Evolutionary conservation across 2,797 vertebrate species (phyloP).

Genomic region (Adelosebastes latens): DNA sequence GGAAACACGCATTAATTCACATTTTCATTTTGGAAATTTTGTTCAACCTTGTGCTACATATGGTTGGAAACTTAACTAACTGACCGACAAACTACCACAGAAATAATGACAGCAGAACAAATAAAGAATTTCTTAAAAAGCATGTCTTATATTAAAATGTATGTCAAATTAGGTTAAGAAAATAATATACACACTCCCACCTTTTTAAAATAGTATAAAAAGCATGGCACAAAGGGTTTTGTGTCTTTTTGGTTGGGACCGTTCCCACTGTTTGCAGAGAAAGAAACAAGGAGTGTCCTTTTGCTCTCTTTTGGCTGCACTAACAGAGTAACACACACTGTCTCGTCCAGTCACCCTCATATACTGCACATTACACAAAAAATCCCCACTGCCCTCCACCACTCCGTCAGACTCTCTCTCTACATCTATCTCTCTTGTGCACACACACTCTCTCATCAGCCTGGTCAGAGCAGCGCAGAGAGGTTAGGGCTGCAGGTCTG

Average conservation of each 20-base stretch:
- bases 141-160: not conserved
- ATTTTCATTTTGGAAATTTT: not conserved
- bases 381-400: not conserved
- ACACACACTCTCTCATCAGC: not conserved
- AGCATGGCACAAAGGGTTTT: not conserved
- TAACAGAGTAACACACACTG: not conserved
- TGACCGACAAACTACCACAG: not conserved
- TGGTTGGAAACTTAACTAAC: not conserved
- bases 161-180: not conserved
- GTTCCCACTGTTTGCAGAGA: not conserved
- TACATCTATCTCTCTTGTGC: not conserved
- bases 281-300: not conserved
- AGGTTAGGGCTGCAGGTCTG: conserved; percentile 55
- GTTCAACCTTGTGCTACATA: not conserved
- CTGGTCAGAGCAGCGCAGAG: conserved; percentile 31
- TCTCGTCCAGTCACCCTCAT: not conserved
- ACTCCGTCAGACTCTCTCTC: not conserved
- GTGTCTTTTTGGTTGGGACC: not conserved
- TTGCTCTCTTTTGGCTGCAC: conserved; percentile 6
- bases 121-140: not conserved
- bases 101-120: not conserved
- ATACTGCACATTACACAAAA: conserved; percentile 7
- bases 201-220: not conserved
- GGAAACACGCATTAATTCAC: not conserved
- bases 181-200: not conserved